Base-by-base conservation (phyloP, 2,113 vertebrate species). In the Hydropotes inermis region DNA sequence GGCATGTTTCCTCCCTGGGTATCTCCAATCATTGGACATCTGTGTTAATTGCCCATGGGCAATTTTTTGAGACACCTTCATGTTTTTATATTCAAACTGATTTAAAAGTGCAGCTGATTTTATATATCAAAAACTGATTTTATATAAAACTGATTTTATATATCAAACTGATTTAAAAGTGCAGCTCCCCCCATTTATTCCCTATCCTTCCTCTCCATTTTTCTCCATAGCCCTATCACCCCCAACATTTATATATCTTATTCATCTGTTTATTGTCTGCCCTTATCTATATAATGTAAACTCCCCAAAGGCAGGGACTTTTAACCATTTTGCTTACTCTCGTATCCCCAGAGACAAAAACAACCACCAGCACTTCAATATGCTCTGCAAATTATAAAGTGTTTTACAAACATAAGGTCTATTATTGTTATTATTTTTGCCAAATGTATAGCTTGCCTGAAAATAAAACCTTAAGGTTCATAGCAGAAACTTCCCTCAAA, bases 381-480 rank as follows among this genome's bases (percentile, higher is more conserved):
- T 67, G 82, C 89, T 92, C 91, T 90, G 67, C 81, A 86, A 64
- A 90, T 78, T 87, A 87, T n/a, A 19, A 96, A 85, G 9, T 67
- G 6, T 79, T 89, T 86, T 60, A 87, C 8, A 87, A 92, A 94
- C 74, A 52, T 39, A 64, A 92, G 17, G 27, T 91, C 76, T 94
- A 9, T 70, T 92, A 39, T 74, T 91, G 43, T 90, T 95, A 76
- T 74, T 89, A 85, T 92, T 94, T 76, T 96, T 97, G 85, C 91
- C 94, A 95, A 87, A 33, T 67, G 14, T 61, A 84, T 78, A 87
- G 55, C 50, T 94, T 50, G 27, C 82, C 86, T 92, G 81, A 84
- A 94, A 96, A 88, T 58, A 91, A 94, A 95, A 92, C n/a, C 74
- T 82, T 81, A 58, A 86, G 50, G 55, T 87, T 81, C 43, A 36